A percentile compares a stretch with the other conserved stretches of the same genome.
Evolutionary conservation across 2,888 invertebrate genomes (phyloP).

Genomic region (Drosophila mercatorum): DNA sequence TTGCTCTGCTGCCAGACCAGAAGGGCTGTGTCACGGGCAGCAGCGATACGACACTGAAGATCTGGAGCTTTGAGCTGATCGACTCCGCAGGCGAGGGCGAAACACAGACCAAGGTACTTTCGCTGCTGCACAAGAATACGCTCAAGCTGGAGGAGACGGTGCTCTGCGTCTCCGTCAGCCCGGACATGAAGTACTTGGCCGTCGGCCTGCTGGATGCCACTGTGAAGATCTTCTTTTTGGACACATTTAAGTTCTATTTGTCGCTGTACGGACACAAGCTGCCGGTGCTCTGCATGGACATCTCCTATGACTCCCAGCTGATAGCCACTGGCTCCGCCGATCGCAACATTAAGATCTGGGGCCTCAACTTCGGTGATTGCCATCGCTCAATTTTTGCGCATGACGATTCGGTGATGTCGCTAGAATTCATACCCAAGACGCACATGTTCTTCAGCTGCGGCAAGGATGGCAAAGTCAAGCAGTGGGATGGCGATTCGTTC

Average conservation of each 20-base stretch:
- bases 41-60: constrained; percentile 94
- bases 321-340: constrained; percentile 98
- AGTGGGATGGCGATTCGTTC: constrained; percentile 98
- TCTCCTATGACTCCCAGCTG: constrained; percentile 93
- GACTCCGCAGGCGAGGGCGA: constrained; percentile 86
- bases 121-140: constrained; percentile 91
- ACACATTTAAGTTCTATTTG: constrained; percentile 97
- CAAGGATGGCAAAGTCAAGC: constrained; percentile 96
- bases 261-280: constrained; percentile 98
- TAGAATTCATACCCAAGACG: constrained; percentile 95
- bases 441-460: constrained; percentile 97
- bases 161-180: constrained; percentile 92
- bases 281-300: constrained; percentile 96
- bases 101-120: constrained; percentile 87
- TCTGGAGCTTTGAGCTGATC: constrained; percentile 97
- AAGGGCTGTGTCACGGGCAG: constrained; percentile 94
- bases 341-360: constrained; percentile 98
- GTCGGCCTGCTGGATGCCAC: constrained; percentile 96
- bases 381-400: constrained; percentile 98
- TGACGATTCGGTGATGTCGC: constrained; percentile 95
- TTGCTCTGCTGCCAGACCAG: constrained; percentile 92
- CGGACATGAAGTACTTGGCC: constrained; percentile 94
- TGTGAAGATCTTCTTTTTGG: constrained; percentile 97
- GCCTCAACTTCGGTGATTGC: constrained; percentile 99
- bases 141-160: constrained; percentile 95